Conservation (phyloP, 2,797 vertebrate species). For the Eospalax fontanierii region DNA sequence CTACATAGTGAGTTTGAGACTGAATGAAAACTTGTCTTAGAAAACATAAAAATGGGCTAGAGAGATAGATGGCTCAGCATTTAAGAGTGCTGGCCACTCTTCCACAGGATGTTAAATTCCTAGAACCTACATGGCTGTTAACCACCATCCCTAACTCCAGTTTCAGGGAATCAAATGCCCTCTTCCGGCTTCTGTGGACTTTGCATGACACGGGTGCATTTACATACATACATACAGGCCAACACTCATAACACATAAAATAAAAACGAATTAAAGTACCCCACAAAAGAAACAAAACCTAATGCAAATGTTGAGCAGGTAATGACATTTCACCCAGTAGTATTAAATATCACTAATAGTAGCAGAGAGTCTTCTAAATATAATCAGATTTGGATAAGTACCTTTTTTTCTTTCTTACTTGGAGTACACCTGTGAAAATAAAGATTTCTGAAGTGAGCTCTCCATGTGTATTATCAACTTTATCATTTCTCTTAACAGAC, state of each 20-base stretch:
- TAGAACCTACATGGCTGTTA: not conserved
- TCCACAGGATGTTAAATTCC: not conserved
- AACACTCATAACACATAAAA: not conserved
- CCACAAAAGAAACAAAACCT: not conserved
- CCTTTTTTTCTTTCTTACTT: slow-evolving; percentile 58
- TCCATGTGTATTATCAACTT: slow-evolving; percentile 26
- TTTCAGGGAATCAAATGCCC: not conserved
- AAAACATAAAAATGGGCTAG: not conserved
- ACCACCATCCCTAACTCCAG: not conserved
- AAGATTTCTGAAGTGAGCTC: slow-evolving; percentile 20
- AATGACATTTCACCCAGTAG: not conserved
- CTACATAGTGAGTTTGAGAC: too few species aligned
- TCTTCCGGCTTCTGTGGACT: not conserved
- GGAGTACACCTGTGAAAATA: slow-evolving; percentile 62
- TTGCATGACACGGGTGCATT: too few species aligned
- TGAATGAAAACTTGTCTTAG: too few species aligned
- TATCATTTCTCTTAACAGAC: slow-evolving; percentile 46
- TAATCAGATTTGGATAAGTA: not conserved
- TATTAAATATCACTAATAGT: not conserved
- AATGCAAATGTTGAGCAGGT: not conserved
- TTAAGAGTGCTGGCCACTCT: not conserved
- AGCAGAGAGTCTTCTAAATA: slow-evolving; percentile 51
- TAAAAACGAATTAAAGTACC: not conserved
- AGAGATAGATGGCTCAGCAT: not conserved
- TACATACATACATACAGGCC: not conserved